These are phyloP conservation scores for Lasioglossum morio DNA, from an alignment of 2,888 invertebrate genomes.

Conservation along the genomic window DNA sequence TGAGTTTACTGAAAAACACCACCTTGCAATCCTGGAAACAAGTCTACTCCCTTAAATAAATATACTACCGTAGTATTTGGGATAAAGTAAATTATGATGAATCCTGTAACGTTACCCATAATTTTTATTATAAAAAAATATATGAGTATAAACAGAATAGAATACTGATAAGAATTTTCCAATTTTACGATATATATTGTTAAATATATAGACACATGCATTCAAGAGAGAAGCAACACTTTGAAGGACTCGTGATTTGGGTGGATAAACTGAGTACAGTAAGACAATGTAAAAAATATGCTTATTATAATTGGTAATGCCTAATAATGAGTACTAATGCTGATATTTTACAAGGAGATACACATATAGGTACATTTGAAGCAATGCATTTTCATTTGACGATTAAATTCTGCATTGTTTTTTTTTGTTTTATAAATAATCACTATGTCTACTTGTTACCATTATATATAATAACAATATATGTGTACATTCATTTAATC, in stretches of 20 bases:
- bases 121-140: slow-evolving; percentile 6
- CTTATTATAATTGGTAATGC: slow-evolving; percentile 83
- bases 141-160: slow-evolving; percentile 17
- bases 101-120: slow-evolving; percentile 17
- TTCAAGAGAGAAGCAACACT: slow-evolving; percentile 34
- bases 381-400: slow-evolving; percentile 72
- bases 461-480: slow-evolving; percentile 72
- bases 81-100: slow-evolving; percentile 8
- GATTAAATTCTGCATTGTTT: slow-evolving; percentile 71
- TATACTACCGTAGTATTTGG: neutral
- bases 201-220: slow-evolving; percentile 48
- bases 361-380: slow-evolving; percentile 79
- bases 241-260: slow-evolving; percentile 62
- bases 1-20: too few species aligned
- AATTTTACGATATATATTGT: slow-evolving; percentile 16
- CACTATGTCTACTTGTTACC: slow-evolving; percentile 69
- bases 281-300: slow-evolving; percentile 83
- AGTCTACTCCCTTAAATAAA: neutral
- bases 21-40: too few species aligned
- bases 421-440: slow-evolving; percentile 70
- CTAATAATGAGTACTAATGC: slow-evolving; percentile 81
- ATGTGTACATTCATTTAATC: slow-evolving; percentile 64
- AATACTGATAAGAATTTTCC: slow-evolving; percentile 42
- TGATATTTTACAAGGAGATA: slow-evolving; percentile 83
- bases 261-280: slow-evolving; percentile 77